phyloP scores from a whole-genome alignment of 2,113 vertebrate species.

The Phyllopteryx taeniolatus region DNA sequence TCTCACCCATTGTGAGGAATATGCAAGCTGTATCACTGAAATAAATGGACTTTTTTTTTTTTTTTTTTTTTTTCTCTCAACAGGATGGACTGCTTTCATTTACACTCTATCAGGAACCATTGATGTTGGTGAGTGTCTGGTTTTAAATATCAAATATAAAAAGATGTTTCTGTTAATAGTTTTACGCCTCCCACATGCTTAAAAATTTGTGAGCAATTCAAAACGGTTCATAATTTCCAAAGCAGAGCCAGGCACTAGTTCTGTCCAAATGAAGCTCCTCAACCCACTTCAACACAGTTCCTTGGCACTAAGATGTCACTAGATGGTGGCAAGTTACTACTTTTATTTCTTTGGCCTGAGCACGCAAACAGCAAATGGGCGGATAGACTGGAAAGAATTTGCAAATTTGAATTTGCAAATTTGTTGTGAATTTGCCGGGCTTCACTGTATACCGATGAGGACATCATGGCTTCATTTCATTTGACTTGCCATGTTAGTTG shows the following conservation, averaged over 20 bases:
- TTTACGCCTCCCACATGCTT: too few species aligned
- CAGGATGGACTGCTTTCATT: constrained; percentile 79
- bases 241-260: too few species aligned
- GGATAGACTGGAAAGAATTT: too few species aligned
- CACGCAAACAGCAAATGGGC: too few species aligned
- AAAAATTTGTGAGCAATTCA: too few species aligned
- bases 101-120: constrained; percentile 69
- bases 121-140: constrained; percentile 63
- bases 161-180: neutral
- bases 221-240: too few species aligned
- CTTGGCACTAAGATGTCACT: neutral
- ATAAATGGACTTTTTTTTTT: neutral
- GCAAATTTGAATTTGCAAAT: neutral
- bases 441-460: neutral
- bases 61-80: too few species aligned
- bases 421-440: neutral
- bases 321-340: too few species aligned
- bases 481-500: neutral
- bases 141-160: too few species aligned
- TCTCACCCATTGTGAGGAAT: neutral
- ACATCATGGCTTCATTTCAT: too few species aligned
- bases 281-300: neutral
- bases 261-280: neutral
- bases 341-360: too few species aligned
- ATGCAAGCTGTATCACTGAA: neutral